A percentile compares a stretch with the other conserved stretches of the same genome.
phyloP scores from a whole-genome alignment of 2,113 vertebrate genomes.

The Jacana jacana region DNA sequence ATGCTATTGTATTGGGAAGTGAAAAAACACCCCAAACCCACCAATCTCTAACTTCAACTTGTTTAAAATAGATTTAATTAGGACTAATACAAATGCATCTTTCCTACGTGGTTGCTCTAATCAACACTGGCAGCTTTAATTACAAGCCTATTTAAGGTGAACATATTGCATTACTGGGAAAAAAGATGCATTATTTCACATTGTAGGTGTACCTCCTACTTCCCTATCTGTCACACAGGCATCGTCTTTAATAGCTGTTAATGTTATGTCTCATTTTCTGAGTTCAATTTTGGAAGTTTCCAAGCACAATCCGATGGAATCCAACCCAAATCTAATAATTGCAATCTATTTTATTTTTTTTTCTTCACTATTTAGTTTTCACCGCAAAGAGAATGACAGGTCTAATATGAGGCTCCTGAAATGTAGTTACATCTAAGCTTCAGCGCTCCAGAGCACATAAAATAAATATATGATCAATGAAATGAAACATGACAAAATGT shows the following conservation, averaged over 20 bases:
- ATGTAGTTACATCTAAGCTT: constrained; percentile 73
- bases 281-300: not conserved
- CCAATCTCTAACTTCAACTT: not conserved
- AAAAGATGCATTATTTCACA: constrained; percentile 40
- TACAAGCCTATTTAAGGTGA: constrained; percentile 56
- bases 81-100: constrained; percentile 52
- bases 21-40: not conserved
- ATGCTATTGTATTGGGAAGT: not conserved
- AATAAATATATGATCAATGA: constrained; percentile 80
- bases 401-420: constrained; percentile 75
- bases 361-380: constrained; percentile 55
- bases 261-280: constrained; percentile 37
- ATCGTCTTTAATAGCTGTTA: constrained; percentile 47
- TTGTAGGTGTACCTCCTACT: constrained; percentile 53
- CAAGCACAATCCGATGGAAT: constrained; percentile 49
- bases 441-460: constrained; percentile 73
- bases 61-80: constrained; percentile 38
- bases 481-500: constrained; percentile 81
- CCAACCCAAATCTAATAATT: constrained; percentile 65
- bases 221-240: constrained; percentile 44
- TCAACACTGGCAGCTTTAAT: constrained; percentile 61
- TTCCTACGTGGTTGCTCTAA: constrained; percentile 47
- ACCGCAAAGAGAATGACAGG: constrained; percentile 67
- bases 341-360: constrained; percentile 45
- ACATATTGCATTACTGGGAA: constrained; percentile 51